Percentiles rank a stretch among this genome's conserved stretches.
phyloP scores from a whole-genome alignment of 1,140 invertebrate species.

The Adelges cooleyi region DNA sequence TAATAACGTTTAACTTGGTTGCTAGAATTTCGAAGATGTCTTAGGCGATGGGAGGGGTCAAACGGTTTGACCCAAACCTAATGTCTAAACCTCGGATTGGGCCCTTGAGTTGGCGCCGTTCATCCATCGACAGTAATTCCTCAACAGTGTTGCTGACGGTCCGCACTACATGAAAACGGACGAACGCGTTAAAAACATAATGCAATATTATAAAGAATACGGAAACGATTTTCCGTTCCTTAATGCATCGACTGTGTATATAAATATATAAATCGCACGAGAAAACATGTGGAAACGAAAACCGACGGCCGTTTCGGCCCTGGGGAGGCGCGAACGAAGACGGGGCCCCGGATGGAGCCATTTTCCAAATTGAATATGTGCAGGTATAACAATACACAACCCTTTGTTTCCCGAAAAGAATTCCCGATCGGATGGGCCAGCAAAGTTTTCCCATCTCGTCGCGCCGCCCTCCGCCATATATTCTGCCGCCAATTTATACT shows the following conservation, averaged over 20 bases:
- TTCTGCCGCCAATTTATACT: neutral
- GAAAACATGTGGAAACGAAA: conserved; percentile 18
- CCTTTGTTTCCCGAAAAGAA: conserved; percentile 17
- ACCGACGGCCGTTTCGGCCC: conserved; percentile 19
- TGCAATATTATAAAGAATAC: no score
- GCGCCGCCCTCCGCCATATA: neutral
- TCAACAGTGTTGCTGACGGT: no score
- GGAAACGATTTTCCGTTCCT: conserved; percentile 20
- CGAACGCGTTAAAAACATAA: no score
- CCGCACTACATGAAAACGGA: no score
- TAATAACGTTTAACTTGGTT: no score
- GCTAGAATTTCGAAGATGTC: no score
- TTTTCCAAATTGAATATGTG: conserved; percentile 27
- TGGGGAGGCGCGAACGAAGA: neutral
- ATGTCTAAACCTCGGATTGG: no score
- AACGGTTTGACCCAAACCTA: no score
- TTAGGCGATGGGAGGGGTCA: no score
- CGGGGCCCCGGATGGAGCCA: conserved; percentile 13
- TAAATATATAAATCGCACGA: conserved; percentile 23
- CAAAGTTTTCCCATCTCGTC: neutral
- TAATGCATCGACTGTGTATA: conserved; percentile 17
- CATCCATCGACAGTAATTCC: no score
- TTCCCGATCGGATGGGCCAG: conserved; percentile 6
- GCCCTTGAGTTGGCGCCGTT: no score
- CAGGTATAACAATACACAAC: conserved; percentile 27